phyloP scores from a whole-genome alignment of 92 coral and sea anemone genomes.

The Paragorgia papillata region DNA sequence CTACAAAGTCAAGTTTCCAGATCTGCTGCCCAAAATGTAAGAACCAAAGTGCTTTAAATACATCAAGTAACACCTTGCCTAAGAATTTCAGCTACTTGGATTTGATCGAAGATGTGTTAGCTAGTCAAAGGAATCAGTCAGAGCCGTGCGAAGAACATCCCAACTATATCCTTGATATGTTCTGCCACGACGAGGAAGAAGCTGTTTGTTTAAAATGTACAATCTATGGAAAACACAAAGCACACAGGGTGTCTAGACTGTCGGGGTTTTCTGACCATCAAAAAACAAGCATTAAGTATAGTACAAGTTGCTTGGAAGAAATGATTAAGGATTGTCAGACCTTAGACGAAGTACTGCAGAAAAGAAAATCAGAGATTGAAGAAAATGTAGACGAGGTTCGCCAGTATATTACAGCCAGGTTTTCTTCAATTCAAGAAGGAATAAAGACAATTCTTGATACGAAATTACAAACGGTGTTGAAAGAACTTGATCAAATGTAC shows the following conservation, averaged over 20 bases:
- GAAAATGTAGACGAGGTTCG: background rate
- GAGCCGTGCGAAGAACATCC: background rate
- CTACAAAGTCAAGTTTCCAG: no score
- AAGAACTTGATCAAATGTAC: background rate
- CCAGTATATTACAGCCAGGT: background rate
- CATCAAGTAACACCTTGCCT: background rate
- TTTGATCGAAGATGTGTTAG: conserved; percentile 2
- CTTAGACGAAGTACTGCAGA: background rate
- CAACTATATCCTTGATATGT: conserved; percentile 1
- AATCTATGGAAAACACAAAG: background rate
- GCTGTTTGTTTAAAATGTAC: conserved; percentile 15
- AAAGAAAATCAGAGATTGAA: background rate
- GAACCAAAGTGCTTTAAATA: background rate
- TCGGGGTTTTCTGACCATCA: background rate
- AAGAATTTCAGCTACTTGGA: conserved; percentile 6
- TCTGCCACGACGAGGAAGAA: conserved; percentile 8
- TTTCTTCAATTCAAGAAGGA: background rate
- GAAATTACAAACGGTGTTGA: background rate
- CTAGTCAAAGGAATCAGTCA: background rate
- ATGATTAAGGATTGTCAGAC: background rate
- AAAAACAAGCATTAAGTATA: background rate
- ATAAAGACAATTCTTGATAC: background rate
- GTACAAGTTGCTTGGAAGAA: background rate
- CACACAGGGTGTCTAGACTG: background rate
- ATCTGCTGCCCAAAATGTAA: background rate